Evolutionary conservation across 2,113 vertebrate genomes (phyloP).

Genomic region (Cisticola juncidis): DNA sequence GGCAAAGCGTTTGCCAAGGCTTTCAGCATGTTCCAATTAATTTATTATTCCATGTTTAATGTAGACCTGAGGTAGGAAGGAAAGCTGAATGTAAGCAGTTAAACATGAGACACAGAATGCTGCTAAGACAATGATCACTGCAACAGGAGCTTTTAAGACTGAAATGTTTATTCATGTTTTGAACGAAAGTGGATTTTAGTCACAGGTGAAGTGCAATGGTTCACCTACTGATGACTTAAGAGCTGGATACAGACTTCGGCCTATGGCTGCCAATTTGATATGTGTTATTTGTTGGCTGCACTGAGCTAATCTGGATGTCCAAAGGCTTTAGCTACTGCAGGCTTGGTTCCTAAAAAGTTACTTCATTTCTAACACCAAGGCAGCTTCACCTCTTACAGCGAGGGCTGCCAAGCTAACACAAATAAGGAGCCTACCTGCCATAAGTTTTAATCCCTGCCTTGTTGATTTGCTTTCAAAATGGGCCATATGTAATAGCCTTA

Average conservation of each 20-base stretch:
- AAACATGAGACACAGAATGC: background rate
- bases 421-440: background rate
- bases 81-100: background rate
- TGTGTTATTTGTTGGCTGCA: background rate
- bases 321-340: background rate
- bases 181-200: background rate
- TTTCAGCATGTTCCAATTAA: constrained; percentile 39
- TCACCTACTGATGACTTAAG: background rate
- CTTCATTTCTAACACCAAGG: background rate
- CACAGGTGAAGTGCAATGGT: background rate
- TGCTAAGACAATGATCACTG: background rate
- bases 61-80: background rate
- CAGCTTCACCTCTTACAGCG: background rate
- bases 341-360: background rate
- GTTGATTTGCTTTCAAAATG: background rate
- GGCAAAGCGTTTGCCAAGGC: background rate
- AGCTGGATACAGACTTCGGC: background rate
- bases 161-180: background rate
- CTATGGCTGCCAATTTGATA: background rate
- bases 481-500: background rate
- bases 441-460: background rate
- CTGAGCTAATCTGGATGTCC: background rate
- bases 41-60: constrained; percentile 4
- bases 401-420: background rate
- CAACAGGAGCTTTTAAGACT: background rate